Percentiles rank a stretch among this genome's conserved stretches.
Evolutionary conservation across 2,797 vertebrate genomes (phyloP).

Genomic region (Paratrypauchen microcephalus): DNA sequence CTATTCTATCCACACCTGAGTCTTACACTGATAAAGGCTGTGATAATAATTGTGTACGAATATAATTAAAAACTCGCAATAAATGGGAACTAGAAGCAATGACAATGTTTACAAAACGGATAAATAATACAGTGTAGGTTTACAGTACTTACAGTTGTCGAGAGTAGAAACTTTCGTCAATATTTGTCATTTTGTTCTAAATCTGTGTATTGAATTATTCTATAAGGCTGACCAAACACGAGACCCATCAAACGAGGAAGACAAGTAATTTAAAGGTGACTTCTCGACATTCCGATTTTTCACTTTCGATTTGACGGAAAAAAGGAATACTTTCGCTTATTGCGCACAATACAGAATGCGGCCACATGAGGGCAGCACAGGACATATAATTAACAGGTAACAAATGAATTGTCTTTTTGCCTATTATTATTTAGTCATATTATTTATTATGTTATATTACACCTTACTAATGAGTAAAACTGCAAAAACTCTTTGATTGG

Average conservation of each 20-base stretch:
- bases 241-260: not conserved
- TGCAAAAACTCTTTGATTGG: no score
- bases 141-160: slow-evolving; percentile 84
- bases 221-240: not conserved
- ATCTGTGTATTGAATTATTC: not conserved
- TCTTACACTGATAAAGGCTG: not conserved
- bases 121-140: not conserved
- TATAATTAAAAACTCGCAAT: not conserved
- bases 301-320: slow-evolving; percentile 58
- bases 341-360: no score
- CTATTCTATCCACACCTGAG: not conserved
- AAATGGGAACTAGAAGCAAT: not conserved
- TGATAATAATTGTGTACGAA: not conserved
- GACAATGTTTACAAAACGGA: no score
- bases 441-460: no score
- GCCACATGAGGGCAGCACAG: slow-evolving; percentile 45
- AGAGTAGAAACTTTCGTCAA: slow-evolving; percentile 82
- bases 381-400: not conserved
- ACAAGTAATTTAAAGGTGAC: not conserved
- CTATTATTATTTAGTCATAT: no score
- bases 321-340: not conserved
- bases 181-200: slow-evolving; percentile 53
- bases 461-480: no score
- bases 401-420: no score
- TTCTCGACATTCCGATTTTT: slow-evolving; percentile 19